Conservation (phyloP, 1,140 invertebrate genomes). For the Rhopalosiphum maidis region DNA sequence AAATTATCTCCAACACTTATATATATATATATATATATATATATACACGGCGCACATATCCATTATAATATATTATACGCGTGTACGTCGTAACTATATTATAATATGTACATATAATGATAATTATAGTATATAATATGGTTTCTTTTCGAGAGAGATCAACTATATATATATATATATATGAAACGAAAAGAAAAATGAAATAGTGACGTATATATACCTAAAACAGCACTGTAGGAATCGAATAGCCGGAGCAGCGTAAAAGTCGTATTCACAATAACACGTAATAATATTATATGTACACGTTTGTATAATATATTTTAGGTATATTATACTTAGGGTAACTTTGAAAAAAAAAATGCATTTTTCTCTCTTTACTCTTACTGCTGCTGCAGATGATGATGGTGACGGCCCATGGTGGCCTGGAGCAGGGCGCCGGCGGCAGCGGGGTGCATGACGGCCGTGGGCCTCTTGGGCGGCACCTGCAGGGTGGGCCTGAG, state of each 20-base stretch:
- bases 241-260: neutral
- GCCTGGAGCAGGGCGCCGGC: conserved; percentile 35
- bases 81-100: neutral
- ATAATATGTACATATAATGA: neutral
- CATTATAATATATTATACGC: neutral
- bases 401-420: conserved; percentile 32
- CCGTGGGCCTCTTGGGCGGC: conserved; percentile 45
- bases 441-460: conserved; percentile 42
- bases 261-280: neutral
- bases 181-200: neutral
- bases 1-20: neutral
- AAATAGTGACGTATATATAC: neutral
- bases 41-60: neutral
- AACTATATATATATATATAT: neutral
- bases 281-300: neutral
- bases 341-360: conserved; percentile 17
- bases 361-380: neutral
- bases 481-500: conserved; percentile 36
- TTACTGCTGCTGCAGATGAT: neutral
- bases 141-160: conserved; percentile 37
- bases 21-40: no score
- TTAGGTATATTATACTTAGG: neutral
- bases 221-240: neutral
- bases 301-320: neutral
- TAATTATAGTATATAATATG: neutral